Percentiles rank a stretch among this genome's conserved stretches.
These are phyloP conservation scores for Bibio marci DNA, from an alignment of 2,888 invertebrate genomes.

Conservation along the genomic window DNA sequence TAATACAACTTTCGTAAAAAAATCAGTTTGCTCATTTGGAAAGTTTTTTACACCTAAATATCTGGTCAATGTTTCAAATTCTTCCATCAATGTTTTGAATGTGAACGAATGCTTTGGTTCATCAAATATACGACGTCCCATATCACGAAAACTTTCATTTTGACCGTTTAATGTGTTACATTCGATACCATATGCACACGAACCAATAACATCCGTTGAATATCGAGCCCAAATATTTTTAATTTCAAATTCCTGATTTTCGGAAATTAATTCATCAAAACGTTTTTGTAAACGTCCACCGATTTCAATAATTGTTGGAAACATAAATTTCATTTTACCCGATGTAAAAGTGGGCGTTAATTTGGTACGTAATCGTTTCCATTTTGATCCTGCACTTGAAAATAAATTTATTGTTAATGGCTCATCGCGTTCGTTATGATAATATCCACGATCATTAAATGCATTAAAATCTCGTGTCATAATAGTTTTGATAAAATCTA, in stretches of 20 bases:
- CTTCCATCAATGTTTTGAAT: too few species aligned
- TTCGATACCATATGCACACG: constrained; percentile 23
- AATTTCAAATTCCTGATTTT: constrained; percentile 18
- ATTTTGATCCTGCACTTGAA: constrained; percentile 25
- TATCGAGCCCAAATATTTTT: constrained; percentile 21
- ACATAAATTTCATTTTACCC: constrained; percentile 13
- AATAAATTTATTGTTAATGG: constrained; percentile 27
- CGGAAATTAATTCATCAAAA: constrained; percentile 8
- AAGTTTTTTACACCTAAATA: background rate
- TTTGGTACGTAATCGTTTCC: constrained; percentile 23
- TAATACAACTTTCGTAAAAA: constrained; percentile 21
- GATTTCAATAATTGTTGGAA: constrained; percentile 1
- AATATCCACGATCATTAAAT: constrained; percentile 21
- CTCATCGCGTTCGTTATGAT: constrained; percentile 20
- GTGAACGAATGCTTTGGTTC: background rate
- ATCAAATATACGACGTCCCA: constrained; percentile 9
- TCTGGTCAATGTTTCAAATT: background rate
- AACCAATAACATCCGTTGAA: constrained; percentile 27
- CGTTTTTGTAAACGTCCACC: constrained; percentile 6
- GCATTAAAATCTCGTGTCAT: constrained; percentile 15
- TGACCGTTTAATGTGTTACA: constrained; percentile 19
- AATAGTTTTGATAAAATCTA: constrained; percentile 13
- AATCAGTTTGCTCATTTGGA: constrained; percentile 17
- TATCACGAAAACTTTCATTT: constrained; percentile 15
- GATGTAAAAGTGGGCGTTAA: constrained; percentile 17